Evolutionary conservation across 1,140 invertebrate species (phyloP).

Genomic region (Lepidostoma basale): DNA sequence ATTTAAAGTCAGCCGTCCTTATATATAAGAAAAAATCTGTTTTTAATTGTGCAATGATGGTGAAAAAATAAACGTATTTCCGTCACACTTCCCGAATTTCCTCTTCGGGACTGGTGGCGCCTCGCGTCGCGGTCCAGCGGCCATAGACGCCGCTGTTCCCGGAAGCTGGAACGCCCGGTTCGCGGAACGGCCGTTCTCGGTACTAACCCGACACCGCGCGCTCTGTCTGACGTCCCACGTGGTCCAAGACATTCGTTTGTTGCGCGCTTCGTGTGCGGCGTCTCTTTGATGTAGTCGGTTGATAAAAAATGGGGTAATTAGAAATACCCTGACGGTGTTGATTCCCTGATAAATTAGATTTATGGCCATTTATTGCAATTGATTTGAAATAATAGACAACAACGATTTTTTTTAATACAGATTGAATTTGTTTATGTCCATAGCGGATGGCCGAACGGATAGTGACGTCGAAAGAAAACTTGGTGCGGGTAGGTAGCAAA

Average conservation of each 20-base stretch:
- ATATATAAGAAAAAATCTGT: too few relatives aligned
- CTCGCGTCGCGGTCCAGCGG: conserved; percentile 15
- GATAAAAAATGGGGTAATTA: conserved; percentile 7
- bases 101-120: too few relatives aligned
- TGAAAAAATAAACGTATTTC: too few relatives aligned
- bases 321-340: neutral
- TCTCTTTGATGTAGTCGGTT: conserved; percentile 4
- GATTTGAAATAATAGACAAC: too few relatives aligned
- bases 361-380: neutral
- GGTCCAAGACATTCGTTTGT: neutral
- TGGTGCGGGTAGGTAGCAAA: too few relatives aligned
- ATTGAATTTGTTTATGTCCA: too few relatives aligned
- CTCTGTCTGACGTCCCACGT: conserved; percentile 15
- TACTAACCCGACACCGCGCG: conserved; percentile 1
- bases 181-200: neutral
- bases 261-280: neutral
- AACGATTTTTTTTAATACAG: too few relatives aligned
- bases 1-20: too few relatives aligned
- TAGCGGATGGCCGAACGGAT: too few relatives aligned
- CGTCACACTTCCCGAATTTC: too few relatives aligned
- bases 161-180: conserved; percentile 16
- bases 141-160: conserved; percentile 22
- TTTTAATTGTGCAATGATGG: too few relatives aligned
- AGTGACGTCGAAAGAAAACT: too few relatives aligned
- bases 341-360: neutral